Evolutionary conservation across 37 sponge, comb jelly and placozoan species (phyloP), one percentile per base, ranked within the genome.

Genomic region (Spongilla lacustris): DNA sequence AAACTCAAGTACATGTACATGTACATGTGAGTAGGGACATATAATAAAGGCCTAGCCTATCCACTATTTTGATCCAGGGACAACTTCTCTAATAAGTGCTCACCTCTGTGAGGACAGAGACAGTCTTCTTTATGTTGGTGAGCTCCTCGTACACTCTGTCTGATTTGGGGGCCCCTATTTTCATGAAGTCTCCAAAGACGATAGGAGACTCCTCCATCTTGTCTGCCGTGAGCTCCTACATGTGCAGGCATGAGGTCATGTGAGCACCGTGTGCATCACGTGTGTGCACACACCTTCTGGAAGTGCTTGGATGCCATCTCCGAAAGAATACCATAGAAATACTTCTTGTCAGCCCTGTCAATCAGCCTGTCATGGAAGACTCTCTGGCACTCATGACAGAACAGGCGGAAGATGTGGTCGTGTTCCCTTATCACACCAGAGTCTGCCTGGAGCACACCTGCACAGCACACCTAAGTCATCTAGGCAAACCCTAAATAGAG

Each of bases 351-450:
- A 6, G 89, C 79, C 78, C 76, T 93, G 75, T 98, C 88, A 74
- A 97, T 91, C 38, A 98, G 92, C 41, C 99, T 87, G 77, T 98
- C 99, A 78, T 98, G 99, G 87, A 98, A 98, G 66, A 94, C 95
- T 70, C 99, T 84, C 87, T 95, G 94, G 76, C 94, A 90, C 78
- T 98, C 99, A 71, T 98, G 99, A 46, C 95, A 95, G 87, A 93
- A 98, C 67, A 98, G 88, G n/a, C 96, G 86, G 68, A 95, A 95
- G 36, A 98, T 91, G 27, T 95, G 94, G 9, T 83, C 76, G 21
- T 91, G 88, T 31, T 98, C 99, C 29, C 99, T 89, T 68, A 98
- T 98, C 24, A 96, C 88, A n/a, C 97, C 94, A 48, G 98, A 91
- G 70, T 98, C 97, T 30, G 97, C 99, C 81, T 98, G 99, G 2